Evolutionary conservation across 2,113 vertebrate species (phyloP), one percentile per base, ranked within the genome.

Genomic region (Psittacara wagleri): DNA sequence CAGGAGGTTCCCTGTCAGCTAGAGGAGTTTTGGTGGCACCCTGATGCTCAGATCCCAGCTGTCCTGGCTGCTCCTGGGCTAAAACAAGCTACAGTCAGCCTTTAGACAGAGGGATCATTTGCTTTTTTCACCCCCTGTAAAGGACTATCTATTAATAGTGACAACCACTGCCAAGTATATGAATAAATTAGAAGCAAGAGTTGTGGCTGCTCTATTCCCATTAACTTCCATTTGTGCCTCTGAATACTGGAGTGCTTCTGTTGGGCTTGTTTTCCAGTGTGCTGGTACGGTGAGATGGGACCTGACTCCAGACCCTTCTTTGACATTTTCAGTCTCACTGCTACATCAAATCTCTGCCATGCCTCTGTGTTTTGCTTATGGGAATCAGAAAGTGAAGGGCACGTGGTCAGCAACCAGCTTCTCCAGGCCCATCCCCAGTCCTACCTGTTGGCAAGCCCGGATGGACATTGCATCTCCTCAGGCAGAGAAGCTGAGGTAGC

Each of bases 151-250:
- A 94, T 94, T 93, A 94, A 92, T 86, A 95, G 76, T 39, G 85
- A 86, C 24, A 72, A 82, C 78, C 37, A 49, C 86, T 93, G 84
- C 51, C 57, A 86, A 79, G 83, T 13, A 61, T 37, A 95, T 95
- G 80, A 95, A 96, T 93, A 95, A 95, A 93, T 88, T 29, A 96
- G 85, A 54, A 92, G 70, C 49, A 68, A 66, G 69, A 89, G 62
- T 57, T 91, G 88, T 54, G 66, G 88, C 62, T 91, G 74, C 77
- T 79, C 88, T 68, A 33, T 69, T 92, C 80, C 80, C 78, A 94
- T 90, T 73, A 79, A 93, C 89, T 93, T 92, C 83, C 54, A 78
- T 44, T 51, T 87, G 49, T 1, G 20, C 51, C 51, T 66, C 77
- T 48, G 72, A 83, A 88, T 27, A 80, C 13, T 1, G 2, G 55